A percentile compares a stretch with the other conserved stretches of the same genome.
phyloP scores from a whole-genome alignment of 2,888 invertebrate genomes.

The Drosophila putrida region DNA sequence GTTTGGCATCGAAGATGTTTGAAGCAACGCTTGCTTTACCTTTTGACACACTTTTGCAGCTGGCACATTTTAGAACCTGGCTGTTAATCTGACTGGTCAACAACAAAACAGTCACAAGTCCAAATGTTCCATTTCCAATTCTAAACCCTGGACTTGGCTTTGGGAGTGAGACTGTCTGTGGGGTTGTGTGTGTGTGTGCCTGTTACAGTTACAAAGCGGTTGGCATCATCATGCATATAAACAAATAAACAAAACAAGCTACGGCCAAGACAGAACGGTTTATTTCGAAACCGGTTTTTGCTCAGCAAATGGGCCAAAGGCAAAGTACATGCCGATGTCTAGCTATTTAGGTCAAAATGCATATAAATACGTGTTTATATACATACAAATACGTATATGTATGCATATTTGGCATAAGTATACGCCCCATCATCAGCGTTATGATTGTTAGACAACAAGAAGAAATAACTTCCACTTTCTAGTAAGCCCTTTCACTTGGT shows the following conservation, averaged over 20 bases:
- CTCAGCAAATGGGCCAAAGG: constrained; percentile 60
- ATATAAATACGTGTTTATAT: constrained; percentile 9
- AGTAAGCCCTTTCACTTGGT: constrained; percentile 74
- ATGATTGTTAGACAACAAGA: constrained; percentile 50
- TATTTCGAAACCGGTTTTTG: constrained; percentile 61
- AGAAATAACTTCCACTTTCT: constrained; percentile 77
- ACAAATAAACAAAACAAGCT: constrained; percentile 53
- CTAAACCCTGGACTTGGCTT: constrained; percentile 27
- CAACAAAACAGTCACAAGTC: constrained; percentile 52
- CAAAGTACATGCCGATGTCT: constrained; percentile 52
- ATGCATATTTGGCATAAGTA: constrained; percentile 35
- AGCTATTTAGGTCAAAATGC: constrained; percentile 45
- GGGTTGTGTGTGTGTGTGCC: constrained; percentile 26
- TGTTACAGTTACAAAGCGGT: constrained; percentile 70
- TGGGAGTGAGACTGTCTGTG: not conserved
- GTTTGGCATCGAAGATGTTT: constrained; percentile 73
- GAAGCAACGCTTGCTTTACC: constrained; percentile 63
- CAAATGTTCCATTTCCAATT: constrained; percentile 43
- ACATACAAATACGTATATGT: constrained; percentile 2
- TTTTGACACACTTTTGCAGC: constrained; percentile 73
- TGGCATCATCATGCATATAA: constrained; percentile 52
- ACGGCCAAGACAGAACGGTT: constrained; percentile 37
- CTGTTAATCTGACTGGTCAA: constrained; percentile 74
- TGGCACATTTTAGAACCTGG: constrained; percentile 64
- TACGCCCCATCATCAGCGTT: constrained; percentile 26